phyloP scores from a whole-genome alignment of 2,113 vertebrate genomes.

The Laticauda colubrina region DNA sequence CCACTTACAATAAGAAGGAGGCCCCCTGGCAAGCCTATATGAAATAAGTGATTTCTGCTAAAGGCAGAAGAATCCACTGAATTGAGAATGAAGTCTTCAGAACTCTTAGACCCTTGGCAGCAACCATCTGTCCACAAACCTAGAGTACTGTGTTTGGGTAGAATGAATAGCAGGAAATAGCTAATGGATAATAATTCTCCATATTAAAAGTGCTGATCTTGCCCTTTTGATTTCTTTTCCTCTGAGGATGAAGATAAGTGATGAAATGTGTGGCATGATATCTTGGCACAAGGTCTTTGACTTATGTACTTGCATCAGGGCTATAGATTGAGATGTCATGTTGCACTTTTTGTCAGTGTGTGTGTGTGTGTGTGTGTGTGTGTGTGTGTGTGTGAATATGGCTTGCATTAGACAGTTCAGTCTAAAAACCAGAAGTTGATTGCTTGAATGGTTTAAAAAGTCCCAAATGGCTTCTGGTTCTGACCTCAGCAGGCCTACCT shows the following conservation, averaged over 20 bases:
- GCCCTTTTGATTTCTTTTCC: neutral
- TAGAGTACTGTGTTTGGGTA: neutral
- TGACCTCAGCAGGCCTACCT: neutral
- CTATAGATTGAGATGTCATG: neutral
- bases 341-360: neutral
- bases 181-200: neutral
- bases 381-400: neutral
- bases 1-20: neutral
- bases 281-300: neutral
- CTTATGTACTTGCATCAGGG: neutral
- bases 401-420: neutral
- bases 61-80: neutral
- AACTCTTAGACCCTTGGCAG: neutral
- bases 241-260: neutral
- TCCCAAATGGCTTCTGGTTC: neutral
- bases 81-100: neutral
- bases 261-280: neutral
- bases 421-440: neutral
- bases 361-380: too few species aligned
- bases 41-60: neutral
- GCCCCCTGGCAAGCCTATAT: neutral
- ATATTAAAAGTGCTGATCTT: neutral
- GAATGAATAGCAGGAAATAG: neutral
- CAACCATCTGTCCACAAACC: neutral
- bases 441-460: neutral